phyloP scores from a whole-genome alignment of 64 coral and sea anemone species.

The Pocillopora verrucosa region DNA sequence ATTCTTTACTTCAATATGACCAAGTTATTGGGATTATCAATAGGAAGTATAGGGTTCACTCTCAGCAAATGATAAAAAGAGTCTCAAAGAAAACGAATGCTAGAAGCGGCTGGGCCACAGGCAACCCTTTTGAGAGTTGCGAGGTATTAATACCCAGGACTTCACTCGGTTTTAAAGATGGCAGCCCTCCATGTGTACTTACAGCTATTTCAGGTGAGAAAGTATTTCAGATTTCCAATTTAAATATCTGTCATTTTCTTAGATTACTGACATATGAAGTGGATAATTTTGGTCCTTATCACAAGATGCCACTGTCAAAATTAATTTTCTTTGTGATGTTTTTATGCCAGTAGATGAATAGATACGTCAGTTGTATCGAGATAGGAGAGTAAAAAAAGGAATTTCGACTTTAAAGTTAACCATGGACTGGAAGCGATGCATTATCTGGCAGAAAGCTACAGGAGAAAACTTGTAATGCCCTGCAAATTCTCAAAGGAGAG shows the following conservation, averaged over 20 bases:
- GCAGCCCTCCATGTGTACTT: constrained; percentile 28
- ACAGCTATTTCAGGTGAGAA: constrained; percentile 32
- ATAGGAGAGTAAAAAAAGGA: not conserved
- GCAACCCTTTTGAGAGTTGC: no score
- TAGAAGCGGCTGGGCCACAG: no score
- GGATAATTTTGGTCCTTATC: not conserved
- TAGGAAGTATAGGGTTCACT: no score
- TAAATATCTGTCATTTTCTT: not conserved
- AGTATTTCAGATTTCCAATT: not conserved
- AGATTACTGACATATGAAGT: not conserved
- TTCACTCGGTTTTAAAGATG: constrained; percentile 53
- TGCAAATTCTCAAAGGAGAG: no score
- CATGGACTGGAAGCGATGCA: constrained; percentile 67
- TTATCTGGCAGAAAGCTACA: constrained; percentile 72
- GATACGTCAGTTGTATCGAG: not conserved
- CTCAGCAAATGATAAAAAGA: no score
- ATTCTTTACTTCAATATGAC: no score
- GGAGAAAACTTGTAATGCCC: constrained; percentile 47
- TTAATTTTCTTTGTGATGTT: no score
- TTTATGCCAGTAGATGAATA: not conserved
- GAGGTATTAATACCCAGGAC: constrained; percentile 35
- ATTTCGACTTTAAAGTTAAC: not conserved
- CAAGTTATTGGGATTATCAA: no score
- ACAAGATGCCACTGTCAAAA: no score
- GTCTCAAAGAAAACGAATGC: no score